Evolutionary conservation across 1,140 invertebrate species (phyloP).

Genomic region (Calosoma granatense): DNA sequence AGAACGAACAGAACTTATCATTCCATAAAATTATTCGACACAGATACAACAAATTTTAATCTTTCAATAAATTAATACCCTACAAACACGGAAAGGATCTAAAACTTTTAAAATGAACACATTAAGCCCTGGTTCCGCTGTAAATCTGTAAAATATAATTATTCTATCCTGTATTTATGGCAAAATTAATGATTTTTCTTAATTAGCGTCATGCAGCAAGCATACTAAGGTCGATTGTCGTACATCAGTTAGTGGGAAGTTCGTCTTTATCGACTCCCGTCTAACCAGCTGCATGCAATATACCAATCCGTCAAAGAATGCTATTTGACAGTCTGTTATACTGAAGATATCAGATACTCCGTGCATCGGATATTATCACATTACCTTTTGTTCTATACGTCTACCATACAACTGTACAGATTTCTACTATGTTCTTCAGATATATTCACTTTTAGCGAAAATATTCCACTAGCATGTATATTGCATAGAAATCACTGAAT

Average conservation of each 20-base stretch:
- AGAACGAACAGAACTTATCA: too few relatives aligned
- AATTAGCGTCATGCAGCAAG: slow-evolving; percentile 27
- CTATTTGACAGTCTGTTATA: background rate
- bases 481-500: too few relatives aligned
- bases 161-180: slow-evolving; percentile 24
- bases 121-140: background rate
- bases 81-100: background rate
- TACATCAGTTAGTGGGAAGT: slow-evolving; percentile 21
- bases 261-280: slow-evolving; percentile 23
- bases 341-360: too few relatives aligned
- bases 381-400: too few relatives aligned
- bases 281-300: slow-evolving; percentile 20
- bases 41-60: slow-evolving; percentile 6
- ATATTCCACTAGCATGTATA: background rate
- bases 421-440: background rate
- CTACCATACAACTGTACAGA: too few relatives aligned
- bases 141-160: slow-evolving; percentile 18
- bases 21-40: too few relatives aligned
- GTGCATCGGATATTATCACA: too few relatives aligned
- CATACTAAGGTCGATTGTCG: slow-evolving; percentile 23
- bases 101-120: slow-evolving; percentile 1
- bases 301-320: slow-evolving; percentile 21
- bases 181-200: slow-evolving; percentile 30
- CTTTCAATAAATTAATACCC: slow-evolving; percentile 5
- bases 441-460: background rate